These are phyloP conservation scores for Matsumurasca onukii DNA, from an alignment of 1,140 invertebrate genomes.

Conservation along the genomic window DNA sequence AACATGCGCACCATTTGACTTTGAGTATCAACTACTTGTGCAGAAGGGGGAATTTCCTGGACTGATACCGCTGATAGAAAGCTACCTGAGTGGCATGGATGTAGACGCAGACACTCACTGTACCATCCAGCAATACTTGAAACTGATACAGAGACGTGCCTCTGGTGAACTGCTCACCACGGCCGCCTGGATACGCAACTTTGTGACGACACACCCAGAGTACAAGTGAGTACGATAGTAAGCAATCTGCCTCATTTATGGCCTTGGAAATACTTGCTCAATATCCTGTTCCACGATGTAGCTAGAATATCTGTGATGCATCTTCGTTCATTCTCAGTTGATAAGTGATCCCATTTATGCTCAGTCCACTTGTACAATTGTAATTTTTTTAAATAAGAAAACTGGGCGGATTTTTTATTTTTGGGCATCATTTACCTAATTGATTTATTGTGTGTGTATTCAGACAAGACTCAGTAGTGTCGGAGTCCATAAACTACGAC, in stretches of 20 bases:
- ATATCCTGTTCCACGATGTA: no score
- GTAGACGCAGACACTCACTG: constrained; percentile 96
- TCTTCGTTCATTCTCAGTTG: no score
- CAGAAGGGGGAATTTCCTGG: constrained; percentile 88
- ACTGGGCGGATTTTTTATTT: no score
- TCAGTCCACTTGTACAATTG: no score
- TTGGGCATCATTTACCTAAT: no score
- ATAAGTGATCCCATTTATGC: no score
- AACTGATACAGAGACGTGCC: constrained; percentile 88
- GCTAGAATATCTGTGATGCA: no score
- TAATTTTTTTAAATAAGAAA: no score
- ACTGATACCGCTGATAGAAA: constrained; percentile 90
- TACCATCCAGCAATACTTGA: constrained; percentile 95
- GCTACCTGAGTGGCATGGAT: constrained; percentile 91
- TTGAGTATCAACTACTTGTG: no score
- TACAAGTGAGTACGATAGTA: constrained; percentile 68
- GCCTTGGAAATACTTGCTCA: no score
- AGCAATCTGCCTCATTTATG: no score
- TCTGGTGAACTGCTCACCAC: constrained; percentile 84
- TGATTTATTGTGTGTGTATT: constrained; percentile 38
- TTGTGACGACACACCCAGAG: constrained; percentile 84
- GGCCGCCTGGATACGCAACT: constrained; percentile 89
- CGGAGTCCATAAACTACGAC: constrained; percentile 92
- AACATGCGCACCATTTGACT: no score
- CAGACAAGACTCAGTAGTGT: constrained; percentile 86